Evolutionary conservation across 2,113 vertebrate genomes (phyloP).

Genomic region (Haplochromis vanheusdeni): DNA sequence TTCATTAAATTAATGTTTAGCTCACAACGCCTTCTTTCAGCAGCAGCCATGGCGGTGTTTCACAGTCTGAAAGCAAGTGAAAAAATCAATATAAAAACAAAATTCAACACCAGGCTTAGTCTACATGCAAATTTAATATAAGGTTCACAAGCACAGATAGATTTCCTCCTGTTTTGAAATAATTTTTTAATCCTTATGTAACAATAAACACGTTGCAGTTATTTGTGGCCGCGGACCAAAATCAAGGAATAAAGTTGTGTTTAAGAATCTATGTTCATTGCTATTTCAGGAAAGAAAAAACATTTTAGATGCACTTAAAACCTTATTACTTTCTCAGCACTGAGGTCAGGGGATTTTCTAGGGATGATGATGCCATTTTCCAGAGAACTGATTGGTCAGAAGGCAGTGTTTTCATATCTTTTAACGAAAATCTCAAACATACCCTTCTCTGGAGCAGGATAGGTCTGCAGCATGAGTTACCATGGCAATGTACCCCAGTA

Average conservation of each 20-base stretch:
- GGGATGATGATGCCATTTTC: background rate
- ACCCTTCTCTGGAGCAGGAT: background rate
- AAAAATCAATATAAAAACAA: background rate
- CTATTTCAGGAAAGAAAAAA: fast-evolving
- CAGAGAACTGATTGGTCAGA: background rate
- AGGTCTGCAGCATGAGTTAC: background rate
- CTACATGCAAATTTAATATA: background rate
- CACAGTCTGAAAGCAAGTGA: background rate
- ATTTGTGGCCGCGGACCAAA: fast-evolving
- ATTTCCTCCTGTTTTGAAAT: background rate
- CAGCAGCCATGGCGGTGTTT: background rate
- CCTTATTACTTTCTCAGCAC: background rate
- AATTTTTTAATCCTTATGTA: background rate
- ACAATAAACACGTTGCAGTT: background rate
- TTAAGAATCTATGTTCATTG: background rate
- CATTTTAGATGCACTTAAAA: background rate
- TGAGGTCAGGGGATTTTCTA: background rate
- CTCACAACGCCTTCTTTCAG: background rate
- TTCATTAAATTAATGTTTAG: background rate
- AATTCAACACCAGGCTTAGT: background rate
- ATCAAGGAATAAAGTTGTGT: background rate
- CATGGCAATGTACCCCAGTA: background rate
- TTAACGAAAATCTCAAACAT: fast-evolving
- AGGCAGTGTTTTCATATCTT: background rate
- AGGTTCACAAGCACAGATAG: background rate